Evolutionary conservation across 2,888 invertebrate species (phyloP).

Genomic region (Oligia strigilis): DNA sequence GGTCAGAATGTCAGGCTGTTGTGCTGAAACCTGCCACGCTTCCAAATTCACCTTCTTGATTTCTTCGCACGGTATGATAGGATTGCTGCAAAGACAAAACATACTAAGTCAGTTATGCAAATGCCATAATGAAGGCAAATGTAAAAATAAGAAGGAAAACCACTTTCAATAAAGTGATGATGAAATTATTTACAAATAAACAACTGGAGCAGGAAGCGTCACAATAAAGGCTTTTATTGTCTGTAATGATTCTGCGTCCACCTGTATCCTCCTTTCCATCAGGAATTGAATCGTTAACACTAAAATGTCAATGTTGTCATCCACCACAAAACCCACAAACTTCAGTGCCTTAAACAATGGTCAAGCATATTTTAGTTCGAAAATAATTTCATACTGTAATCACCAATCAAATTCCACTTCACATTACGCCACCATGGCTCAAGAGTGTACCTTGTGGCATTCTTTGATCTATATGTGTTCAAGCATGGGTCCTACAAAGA

Average conservation of each 20-base stretch:
- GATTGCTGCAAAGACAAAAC: constrained; percentile 86
- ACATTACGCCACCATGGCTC: neutral
- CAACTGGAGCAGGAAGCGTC: constrained; percentile 44
- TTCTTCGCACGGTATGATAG: constrained; percentile 87
- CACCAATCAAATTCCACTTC: neutral
- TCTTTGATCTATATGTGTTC: neutral
- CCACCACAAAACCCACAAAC: constrained; percentile 5
- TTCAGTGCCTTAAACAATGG: constrained; percentile 3
- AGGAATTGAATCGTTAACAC: constrained; percentile 32
- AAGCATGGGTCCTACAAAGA: neutral
- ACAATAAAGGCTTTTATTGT: constrained; percentile 25
- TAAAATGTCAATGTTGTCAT: constrained; percentile 5
- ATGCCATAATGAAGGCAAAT: constrained; percentile 23
- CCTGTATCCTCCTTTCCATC: constrained; percentile 35
- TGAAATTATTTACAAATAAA: constrained; percentile 23
- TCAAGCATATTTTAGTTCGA: neutral
- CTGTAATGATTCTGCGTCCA: constrained; percentile 4
- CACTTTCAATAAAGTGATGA: constrained; percentile 33
- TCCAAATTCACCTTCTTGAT: constrained; percentile 86
- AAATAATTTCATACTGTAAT: neutral
- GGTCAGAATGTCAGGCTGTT: constrained; percentile 84
- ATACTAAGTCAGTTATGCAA: neutral
- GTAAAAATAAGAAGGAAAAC: constrained; percentile 42
- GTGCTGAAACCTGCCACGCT: constrained; percentile 84
- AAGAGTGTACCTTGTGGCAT: constrained; percentile 17